phyloP scores from a whole-genome alignment of 2,797 vertebrate genomes.

The Manis pentadactyla region DNA sequence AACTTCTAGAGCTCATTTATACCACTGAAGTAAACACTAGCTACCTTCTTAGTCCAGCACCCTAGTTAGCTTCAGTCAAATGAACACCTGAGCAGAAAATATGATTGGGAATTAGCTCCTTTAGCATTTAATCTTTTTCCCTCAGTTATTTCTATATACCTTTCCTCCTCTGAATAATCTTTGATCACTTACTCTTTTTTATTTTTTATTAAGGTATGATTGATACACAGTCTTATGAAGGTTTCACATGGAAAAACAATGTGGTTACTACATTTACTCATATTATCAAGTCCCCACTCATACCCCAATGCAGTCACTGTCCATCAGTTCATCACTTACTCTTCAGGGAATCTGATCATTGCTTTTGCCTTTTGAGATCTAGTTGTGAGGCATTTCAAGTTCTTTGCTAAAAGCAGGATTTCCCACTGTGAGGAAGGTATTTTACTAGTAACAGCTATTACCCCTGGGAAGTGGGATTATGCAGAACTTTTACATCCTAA shows the following conservation, averaged over 20 bases:
- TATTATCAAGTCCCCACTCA: no score
- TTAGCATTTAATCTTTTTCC: neutral
- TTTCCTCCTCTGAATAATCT: constrained; percentile 11
- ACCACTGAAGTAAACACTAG: neutral
- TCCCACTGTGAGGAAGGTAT: neutral
- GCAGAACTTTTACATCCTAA: neutral
- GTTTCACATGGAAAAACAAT: no score
- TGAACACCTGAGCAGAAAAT: neutral
- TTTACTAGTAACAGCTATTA: neutral
- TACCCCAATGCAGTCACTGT: no score
- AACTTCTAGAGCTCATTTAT: constrained; percentile 14
- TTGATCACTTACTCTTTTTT: neutral
- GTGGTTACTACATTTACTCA: no score
- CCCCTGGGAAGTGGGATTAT: neutral
- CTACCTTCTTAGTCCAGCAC: neutral
- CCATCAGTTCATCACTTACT: neutral
- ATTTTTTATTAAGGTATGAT: no score
- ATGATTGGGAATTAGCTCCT: neutral
- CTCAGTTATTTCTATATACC: neutral
- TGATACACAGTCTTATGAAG: no score
- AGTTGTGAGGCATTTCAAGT: neutral
- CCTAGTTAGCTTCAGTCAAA: neutral
- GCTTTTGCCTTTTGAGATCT: neutral
- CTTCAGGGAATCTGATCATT: constrained; percentile 2
- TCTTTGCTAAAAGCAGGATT: neutral